Evolutionary conservation across 2,888 invertebrate species (phyloP).

Genomic region (Synergus gifuensis): DNA sequence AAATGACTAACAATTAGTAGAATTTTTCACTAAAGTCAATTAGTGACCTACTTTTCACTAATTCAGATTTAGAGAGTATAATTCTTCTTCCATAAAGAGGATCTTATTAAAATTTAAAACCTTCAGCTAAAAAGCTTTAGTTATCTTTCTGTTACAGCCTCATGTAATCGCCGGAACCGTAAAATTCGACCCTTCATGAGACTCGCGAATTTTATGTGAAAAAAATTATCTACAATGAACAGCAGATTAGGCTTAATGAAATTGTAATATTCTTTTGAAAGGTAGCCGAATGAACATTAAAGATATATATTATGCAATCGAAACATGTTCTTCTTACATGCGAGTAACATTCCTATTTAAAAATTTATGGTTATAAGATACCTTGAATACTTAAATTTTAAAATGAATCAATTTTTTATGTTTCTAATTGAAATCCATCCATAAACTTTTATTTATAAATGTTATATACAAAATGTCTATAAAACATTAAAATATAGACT

Average conservation of each 20-base stretch:
- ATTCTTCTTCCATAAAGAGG: no score
- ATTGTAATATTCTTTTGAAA: no score
- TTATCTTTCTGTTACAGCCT: not conserved
- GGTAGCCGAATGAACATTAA: no score
- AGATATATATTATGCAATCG: no score
- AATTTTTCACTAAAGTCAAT: no score
- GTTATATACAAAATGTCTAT: not conserved
- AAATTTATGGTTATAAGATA: not conserved
- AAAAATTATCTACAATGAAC: not conserved
- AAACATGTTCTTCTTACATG: no score
- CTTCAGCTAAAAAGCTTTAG: not conserved
- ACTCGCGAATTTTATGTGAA: not conserved
- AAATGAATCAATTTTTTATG: not conserved
- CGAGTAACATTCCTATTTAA: not conserved
- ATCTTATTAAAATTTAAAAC: not conserved
- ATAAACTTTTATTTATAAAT: not conserved
- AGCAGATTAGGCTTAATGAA: not conserved
- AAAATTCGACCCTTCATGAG: not conserved
- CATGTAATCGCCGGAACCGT: not conserved
- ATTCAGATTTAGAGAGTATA: no score
- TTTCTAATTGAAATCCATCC: not conserved
- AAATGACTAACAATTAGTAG: no score
- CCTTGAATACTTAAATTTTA: not conserved
- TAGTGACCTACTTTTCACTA: no score
- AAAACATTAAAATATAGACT: not conserved